Evolutionary conservation across 2,797 vertebrate genomes (phyloP), one percentile per base, ranked within the genome.

Genomic region (Platyrinchus mystaceus): DNA sequence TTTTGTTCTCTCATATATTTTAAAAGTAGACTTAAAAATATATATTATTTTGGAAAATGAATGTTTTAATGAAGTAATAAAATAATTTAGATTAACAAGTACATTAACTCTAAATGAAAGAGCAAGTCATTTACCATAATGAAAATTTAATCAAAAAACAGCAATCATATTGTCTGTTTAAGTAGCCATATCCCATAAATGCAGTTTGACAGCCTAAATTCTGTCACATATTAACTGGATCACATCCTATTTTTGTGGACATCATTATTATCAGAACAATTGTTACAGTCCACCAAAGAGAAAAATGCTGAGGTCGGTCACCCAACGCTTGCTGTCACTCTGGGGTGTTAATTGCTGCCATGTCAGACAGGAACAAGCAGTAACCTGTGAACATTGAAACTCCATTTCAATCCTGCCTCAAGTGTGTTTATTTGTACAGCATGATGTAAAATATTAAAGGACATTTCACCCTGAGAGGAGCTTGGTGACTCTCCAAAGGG

Each of bases 161-260:
- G 82, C 55, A 77, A 52, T 80, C 78, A 20, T 50, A 30, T 27
- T 81, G 21, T 39, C 59, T 88, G 66, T 67, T 90, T 81, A 86
- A 93, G 87, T 23, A 71, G 26, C 76, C 69, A 1, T 37, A 76
- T 71, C 44, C 69, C 86, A 55, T 53, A 91, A 62, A 92, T 37
- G 68, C 56, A 36, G 27, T 41, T 19, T 64, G 89, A 85, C 56
- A 95, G 21, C 55, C 37, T 81, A 34, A 88, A 89, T 78, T 69
- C 56, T 87, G 62, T 79, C 90, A 92, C 20, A 39, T 43, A 26
- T 58, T 46, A 23, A 23, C 60, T 36, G 32, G 17, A 79, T 74
- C 85, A 41, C 85, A 28, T 81, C 36, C 67, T 85, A 23, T 79
- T 93, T 89, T 52, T 0, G 0, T 78, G 0, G 9, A 20, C 71